Conservation (phyloP, 2,888 invertebrate genomes). For the Anoplius nigerrimus region DNA sequence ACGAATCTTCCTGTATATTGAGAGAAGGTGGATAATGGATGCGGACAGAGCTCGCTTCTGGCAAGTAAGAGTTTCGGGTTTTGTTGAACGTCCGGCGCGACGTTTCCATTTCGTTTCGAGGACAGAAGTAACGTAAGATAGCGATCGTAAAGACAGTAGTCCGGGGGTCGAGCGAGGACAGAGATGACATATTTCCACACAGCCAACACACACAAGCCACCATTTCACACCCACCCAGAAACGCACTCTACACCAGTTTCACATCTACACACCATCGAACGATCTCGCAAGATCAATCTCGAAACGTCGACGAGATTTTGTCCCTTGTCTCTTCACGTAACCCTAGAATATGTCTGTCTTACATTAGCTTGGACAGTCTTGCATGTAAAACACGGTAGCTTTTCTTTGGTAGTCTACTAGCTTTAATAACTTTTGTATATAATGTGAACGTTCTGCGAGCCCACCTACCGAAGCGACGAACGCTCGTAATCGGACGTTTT, state of each 20-base stretch:
- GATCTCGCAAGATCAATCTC: too few relatives aligned
- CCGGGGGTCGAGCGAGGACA: too few relatives aligned
- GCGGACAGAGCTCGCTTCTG: background rate
- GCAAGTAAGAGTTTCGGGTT: background rate
- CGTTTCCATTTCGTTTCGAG: background rate
- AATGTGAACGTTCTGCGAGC: conserved; percentile 6
- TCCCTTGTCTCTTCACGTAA: conserved; percentile 58
- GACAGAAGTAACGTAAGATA: too few relatives aligned
- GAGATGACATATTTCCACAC: too few relatives aligned
- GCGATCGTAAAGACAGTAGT: too few relatives aligned
- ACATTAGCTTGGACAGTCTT: conserved; percentile 61
- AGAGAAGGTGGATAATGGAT: conserved; percentile 49
- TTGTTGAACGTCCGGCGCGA: background rate
- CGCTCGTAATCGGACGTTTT: too few relatives aligned
- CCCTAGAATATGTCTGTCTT: conserved; percentile 60
- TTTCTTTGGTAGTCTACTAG: conserved; percentile 53
- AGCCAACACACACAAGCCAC: too few relatives aligned
- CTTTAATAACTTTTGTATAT: conserved; percentile 47
- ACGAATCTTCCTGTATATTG: conserved; percentile 39
- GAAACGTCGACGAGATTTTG: conserved; percentile 14
- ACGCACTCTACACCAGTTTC: too few relatives aligned
- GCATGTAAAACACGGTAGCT: conserved; percentile 57
- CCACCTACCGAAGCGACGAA: too few relatives aligned
- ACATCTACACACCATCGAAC: too few relatives aligned
- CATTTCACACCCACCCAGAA: too few relatives aligned